A percentile compares a stretch with the other conserved stretches of the same genome.
phyloP scores from a whole-genome alignment of 2,797 vertebrate species.

The Rhinatrema bivittatum region DNA sequence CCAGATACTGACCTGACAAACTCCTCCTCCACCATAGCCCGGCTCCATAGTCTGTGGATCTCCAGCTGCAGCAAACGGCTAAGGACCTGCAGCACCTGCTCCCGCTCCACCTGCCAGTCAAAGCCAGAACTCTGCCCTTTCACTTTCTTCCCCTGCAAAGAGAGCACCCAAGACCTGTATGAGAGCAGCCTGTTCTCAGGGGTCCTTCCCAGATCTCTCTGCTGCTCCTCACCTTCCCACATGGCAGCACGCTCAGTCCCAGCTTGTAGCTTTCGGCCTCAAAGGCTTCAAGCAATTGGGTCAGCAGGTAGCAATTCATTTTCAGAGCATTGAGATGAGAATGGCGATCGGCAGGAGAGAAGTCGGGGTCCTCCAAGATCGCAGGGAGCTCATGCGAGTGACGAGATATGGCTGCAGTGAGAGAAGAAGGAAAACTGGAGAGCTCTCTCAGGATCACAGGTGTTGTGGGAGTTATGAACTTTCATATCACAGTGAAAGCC shows the following conservation, averaged over 20 bases:
- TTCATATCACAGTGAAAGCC: neutral
- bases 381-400: slow-evolving; percentile 71
- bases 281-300: slow-evolving; percentile 74
- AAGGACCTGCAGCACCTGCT: slow-evolving; percentile 65
- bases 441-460: too few relatives aligned
- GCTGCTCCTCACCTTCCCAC: slow-evolving; percentile 38
- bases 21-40: slow-evolving; percentile 83
- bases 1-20: slow-evolving; percentile 72
- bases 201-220: neutral
- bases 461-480: neutral
- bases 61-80: slow-evolving; percentile 85
- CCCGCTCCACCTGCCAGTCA: slow-evolving; percentile 82
- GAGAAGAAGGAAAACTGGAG: slow-evolving; percentile 5
- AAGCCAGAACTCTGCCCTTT: slow-evolving; percentile 48
- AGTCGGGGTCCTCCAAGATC: slow-evolving; percentile 49
- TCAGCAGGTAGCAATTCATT: slow-evolving; percentile 87
- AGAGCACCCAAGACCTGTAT: neutral
- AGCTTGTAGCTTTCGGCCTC: slow-evolving; percentile 68
- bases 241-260: slow-evolving; percentile 38
- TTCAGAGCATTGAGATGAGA: slow-evolving; percentile 82
- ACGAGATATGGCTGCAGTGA: slow-evolving; percentile 66
- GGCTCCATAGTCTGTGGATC: slow-evolving; percentile 77
- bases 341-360: slow-evolving; percentile 57
- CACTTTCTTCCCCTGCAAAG: slow-evolving; percentile 69
- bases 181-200: neutral